These are phyloP conservation scores for Lepetodrilus schrolli DNA, from an alignment of 2,888 invertebrate genomes.

Conservation along the genomic window DNA sequence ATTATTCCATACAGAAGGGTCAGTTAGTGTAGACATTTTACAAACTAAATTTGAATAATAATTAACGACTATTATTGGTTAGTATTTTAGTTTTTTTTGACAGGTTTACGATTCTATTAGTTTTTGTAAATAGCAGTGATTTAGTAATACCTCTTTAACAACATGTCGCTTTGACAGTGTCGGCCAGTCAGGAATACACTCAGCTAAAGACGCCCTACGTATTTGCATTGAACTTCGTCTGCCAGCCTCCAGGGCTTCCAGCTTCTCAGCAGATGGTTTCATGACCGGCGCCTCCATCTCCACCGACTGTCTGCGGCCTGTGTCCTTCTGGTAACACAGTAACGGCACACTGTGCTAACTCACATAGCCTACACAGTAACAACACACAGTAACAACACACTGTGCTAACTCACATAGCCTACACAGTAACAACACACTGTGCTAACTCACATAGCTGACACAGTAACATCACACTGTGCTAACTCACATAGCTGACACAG, in stretches of 20 bases:
- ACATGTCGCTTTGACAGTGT: conserved; percentile 78
- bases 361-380: conserved; percentile 18
- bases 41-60: no score
- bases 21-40: no score
- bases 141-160: conserved; percentile 63
- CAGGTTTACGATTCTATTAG: no score
- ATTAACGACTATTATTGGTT: no score
- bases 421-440: background rate
- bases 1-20: no score
- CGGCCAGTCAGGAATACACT: conserved; percentile 97
- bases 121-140: background rate
- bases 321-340: background rate
- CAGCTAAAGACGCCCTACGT: conserved; percentile 76
- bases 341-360: background rate
- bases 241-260: conserved; percentile 66
- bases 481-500: background rate
- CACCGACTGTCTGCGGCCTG: conserved; percentile 53
- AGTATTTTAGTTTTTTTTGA: no score
- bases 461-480: background rate
- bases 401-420: background rate
- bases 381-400: background rate
- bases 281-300: conserved; percentile 59
- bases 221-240: conserved; percentile 64
- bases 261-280: conserved; percentile 62
- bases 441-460: background rate